These are phyloP conservation scores for Anguilla pacifica DNA, from an alignment of 2,797 vertebrate genomes.

Conservation along the genomic window DNA sequence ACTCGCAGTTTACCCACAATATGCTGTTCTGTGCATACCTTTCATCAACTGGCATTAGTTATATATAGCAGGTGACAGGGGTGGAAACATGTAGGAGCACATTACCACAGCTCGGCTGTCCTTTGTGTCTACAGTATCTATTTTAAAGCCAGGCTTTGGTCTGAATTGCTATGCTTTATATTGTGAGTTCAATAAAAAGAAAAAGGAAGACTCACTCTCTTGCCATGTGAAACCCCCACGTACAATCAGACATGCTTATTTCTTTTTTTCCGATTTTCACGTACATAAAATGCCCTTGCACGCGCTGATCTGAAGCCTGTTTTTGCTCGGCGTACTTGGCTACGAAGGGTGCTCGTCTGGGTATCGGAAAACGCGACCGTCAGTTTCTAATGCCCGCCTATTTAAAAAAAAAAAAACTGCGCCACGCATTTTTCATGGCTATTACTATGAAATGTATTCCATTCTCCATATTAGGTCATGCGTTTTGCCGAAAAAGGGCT, in stretches of 20 bases:
- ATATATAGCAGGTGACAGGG: slow-evolving; percentile 4
- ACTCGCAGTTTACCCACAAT: slow-evolving; percentile 16
- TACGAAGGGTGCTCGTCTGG: background rate
- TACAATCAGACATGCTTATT: background rate
- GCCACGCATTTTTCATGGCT: background rate
- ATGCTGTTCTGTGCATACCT: background rate
- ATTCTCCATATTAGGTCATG: background rate
- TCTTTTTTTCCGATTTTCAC: background rate
- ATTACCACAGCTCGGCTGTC: background rate
- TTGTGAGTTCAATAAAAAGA: background rate
- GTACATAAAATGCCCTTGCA: background rate
- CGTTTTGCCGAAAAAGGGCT: background rate
- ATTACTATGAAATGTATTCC: background rate
- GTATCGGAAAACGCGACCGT: background rate
- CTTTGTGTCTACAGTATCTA: background rate
- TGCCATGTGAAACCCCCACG: background rate
- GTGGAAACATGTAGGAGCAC: background rate
- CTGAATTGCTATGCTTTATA: background rate
- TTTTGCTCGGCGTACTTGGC: background rate
- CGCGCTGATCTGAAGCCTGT: background rate
- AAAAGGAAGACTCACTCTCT: background rate
- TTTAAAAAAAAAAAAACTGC: background rate
- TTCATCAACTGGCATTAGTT: slow-evolving; percentile 11
- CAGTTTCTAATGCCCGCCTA: background rate
- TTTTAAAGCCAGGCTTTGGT: background rate